Evolutionary conservation across 2,113 vertebrate genomes (phyloP).

Genomic region (Laticauda laticaudata): DNA sequence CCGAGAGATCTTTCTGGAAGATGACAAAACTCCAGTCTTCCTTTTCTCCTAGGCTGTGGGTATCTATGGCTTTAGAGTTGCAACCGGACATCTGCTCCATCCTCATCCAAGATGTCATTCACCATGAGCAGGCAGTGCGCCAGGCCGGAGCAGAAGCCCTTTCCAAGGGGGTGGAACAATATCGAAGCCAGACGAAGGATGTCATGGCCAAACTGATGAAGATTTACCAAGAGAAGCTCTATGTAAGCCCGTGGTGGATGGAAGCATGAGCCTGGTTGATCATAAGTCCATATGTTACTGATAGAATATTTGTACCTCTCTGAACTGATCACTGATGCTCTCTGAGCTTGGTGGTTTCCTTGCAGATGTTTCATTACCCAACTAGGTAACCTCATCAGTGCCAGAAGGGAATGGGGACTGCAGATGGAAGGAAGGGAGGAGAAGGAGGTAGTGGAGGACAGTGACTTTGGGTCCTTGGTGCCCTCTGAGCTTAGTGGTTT

Average conservation of each 20-base stretch:
- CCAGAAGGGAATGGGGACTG: no score
- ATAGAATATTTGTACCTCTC: not conserved
- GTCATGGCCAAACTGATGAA: slow-evolving; percentile 88
- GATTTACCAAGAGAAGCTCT: slow-evolving; percentile 95
- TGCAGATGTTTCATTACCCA: no score
- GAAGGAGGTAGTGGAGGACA: no score
- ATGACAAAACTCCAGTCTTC: not conserved
- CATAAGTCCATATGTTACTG: not conserved
- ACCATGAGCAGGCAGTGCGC: slow-evolving; percentile 88
- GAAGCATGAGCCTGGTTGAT: not conserved
- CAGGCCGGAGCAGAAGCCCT: slow-evolving; percentile 89
- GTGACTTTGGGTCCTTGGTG: no score
- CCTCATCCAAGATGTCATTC: slow-evolving; percentile 91
- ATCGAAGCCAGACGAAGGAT: slow-evolving; percentile 79
- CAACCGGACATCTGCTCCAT: slow-evolving; percentile 89
- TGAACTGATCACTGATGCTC: not conserved
- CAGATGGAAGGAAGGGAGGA: no score
- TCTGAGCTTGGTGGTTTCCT: no score
- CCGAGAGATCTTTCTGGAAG: not conserved
- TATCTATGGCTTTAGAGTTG: slow-evolving; percentile 83
- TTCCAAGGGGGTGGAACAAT: slow-evolving; percentile 85
- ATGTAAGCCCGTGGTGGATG: slow-evolving; percentile 74
- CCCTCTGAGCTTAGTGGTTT: no score
- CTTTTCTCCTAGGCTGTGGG: slow-evolving; percentile 79
- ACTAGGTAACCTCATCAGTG: no score